Base-by-base conservation (phyloP, 1,140 invertebrate genomes). In the Bilobella aurantiaca region DNA sequence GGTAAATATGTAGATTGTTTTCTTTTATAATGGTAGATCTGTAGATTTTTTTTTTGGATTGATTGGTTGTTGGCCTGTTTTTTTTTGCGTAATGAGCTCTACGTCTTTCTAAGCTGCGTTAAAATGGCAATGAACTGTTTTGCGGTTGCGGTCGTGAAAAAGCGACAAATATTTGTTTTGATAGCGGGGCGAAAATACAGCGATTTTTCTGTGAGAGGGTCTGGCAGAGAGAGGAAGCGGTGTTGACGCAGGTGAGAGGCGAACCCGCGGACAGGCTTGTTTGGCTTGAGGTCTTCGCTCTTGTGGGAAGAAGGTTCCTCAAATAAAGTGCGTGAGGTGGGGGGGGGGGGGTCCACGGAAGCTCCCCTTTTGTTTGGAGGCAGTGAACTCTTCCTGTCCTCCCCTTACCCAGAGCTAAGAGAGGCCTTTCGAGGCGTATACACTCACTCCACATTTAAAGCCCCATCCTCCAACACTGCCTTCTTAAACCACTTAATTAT, bases 321-420 rank as follows among this genome's bases (percentile, higher is more conserved):
- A 42, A 42, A 16, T 16, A 23, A 53, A 53, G 49, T 53, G 49
- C 49, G 49, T 53, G 49, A 53, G 49, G 5, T 23, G 34, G 8
- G 34, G 34, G 8, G 34, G 34, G 18, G 18, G 34, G 34, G 34
- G 34, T 8, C 34, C 18, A 8, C 34, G 34, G 8, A 8, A 18
- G 21, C 49, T 23, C 8, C 49, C 23, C 49, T 23, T 53, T 23
- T 53, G 49, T 23, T 23, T 16, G 25, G 49, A 53, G 49, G 49
- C 49, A 53, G 49, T 53, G 49, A 53, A 53, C 49, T 53, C 49
- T 53, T 53, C 49, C 49, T 53, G 58, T n/a, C 23, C 58, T 16
- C 37, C 61, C 37, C 28, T 42, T 18, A 32, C 34, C 25, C 28
- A 12, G n/a, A n/a, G n/a, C n/a, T n/a, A n/a, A n/a, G n/a, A n/a